phyloP scores from a whole-genome alignment of 2,888 invertebrate genomes.

The Eurytoma californica region DNA sequence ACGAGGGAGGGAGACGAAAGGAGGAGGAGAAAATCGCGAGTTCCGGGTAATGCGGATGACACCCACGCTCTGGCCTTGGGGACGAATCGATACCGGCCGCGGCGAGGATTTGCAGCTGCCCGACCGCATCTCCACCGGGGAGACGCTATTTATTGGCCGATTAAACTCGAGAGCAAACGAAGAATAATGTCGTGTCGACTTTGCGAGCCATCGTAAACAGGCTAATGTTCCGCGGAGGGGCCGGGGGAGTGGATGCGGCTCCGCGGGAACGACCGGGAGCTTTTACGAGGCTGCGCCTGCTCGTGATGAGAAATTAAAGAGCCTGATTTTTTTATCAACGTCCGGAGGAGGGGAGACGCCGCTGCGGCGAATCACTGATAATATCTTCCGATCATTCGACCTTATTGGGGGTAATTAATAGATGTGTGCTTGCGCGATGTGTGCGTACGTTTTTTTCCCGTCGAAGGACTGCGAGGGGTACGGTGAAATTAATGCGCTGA shows the following conservation, averaged over 20 bases:
- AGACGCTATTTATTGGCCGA: constrained; percentile 47
- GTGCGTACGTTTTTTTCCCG: too few relatives aligned
- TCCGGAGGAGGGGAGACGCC: not conserved
- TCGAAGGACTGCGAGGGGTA: too few relatives aligned
- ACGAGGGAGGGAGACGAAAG: not conserved
- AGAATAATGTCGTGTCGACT: constrained; percentile 37
- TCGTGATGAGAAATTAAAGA: constrained; percentile 43
- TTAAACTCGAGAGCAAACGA: constrained; percentile 40
- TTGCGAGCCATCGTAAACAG: constrained; percentile 48
- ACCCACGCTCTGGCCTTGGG: constrained; percentile 36
- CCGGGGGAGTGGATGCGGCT: not conserved
- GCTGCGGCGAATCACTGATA: not conserved
- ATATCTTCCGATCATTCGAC: constrained; percentile 25
- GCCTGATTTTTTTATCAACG: constrained; percentile 31
- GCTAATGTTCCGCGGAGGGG: constrained; percentile 33
- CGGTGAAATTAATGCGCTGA: too few relatives aligned
- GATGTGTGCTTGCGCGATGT: too few relatives aligned
- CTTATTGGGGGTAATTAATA: too few relatives aligned
- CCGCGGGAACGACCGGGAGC: not conserved
- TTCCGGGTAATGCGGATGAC: constrained; percentile 27
- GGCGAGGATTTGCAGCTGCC: constrained; percentile 24
- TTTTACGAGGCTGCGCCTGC: constrained; percentile 22
- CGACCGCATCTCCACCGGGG: not conserved
- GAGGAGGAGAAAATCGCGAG: constrained; percentile 2
- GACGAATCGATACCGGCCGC: constrained; percentile 34